These are phyloP conservation scores for Homarus gammarus DNA, from an alignment of 2,888 invertebrate genomes.

Conservation along the genomic window DNA sequence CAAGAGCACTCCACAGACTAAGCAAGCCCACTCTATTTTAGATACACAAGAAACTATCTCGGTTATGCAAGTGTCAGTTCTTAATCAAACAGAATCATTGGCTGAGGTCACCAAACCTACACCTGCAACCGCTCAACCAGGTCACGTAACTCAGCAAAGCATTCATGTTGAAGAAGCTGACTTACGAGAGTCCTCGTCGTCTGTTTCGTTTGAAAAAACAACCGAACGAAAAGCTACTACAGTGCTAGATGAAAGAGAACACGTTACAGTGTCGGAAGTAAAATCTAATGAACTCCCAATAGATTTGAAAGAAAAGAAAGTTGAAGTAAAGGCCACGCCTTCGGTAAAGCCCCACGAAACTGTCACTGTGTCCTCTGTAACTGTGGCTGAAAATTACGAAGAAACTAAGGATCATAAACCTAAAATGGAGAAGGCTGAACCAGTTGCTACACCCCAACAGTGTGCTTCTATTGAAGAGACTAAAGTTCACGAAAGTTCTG, in stretches of 20 bases:
- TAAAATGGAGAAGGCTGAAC: slow-evolving; percentile 43
- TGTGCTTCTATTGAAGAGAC: slow-evolving; percentile 76
- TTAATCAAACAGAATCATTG: slow-evolving; percentile 83
- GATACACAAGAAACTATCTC: slow-evolving; percentile 65
- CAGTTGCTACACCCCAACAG: slow-evolving; percentile 42
- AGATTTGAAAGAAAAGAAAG: slow-evolving; percentile 32
- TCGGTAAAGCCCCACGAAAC: slow-evolving; percentile 52
- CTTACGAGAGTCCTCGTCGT: slow-evolving; percentile 52
- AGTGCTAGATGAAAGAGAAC: slow-evolving; percentile 54
- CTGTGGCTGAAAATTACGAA: slow-evolving; percentile 53
- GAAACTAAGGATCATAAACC: slow-evolving; percentile 47
- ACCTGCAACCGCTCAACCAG: slow-evolving; percentile 80
- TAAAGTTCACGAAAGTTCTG: slow-evolving; percentile 77
- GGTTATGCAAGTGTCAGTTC: slow-evolving; percentile 53
- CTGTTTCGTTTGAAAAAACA: slow-evolving; percentile 38
- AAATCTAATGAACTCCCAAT: slow-evolving; percentile 53
- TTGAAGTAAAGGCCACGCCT: slow-evolving; percentile 53
- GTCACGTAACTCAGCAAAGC: slow-evolving; percentile 45
- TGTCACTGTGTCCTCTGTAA: slow-evolving; percentile 63
- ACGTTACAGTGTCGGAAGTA: slow-evolving; percentile 64
- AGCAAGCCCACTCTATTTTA: slow-evolving; percentile 52
- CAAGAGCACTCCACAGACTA: slow-evolving; percentile 27
- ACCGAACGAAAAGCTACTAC: slow-evolving; percentile 47
- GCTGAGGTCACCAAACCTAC: slow-evolving; percentile 80
- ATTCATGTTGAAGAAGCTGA: slow-evolving; percentile 56